Evolutionary conservation across 2,113 vertebrate genomes (phyloP).

Genomic region (Natator depressus): DNA sequence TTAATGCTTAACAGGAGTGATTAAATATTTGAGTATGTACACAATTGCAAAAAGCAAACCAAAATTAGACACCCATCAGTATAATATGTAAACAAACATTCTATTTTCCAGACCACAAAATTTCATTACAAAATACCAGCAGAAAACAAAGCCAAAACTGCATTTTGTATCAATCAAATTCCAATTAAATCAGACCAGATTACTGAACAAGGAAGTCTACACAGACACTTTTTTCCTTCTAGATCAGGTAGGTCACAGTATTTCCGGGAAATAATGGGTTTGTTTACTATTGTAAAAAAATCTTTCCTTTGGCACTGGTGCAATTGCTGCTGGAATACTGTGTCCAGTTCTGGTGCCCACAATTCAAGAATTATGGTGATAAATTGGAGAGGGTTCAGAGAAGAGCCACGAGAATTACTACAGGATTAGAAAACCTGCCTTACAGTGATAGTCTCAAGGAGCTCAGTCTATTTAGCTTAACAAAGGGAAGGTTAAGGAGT

Average conservation of each 20-base stretch:
- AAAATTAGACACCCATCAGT: conserved; percentile 11
- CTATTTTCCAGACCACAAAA: not conserved
- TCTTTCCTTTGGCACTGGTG: conserved; percentile 41
- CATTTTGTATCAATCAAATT: not conserved
- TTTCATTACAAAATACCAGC: not conserved
- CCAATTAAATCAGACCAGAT: conserved; percentile 12
- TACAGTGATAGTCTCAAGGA: not conserved
- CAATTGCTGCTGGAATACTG: not conserved
- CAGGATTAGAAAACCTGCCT: not conserved
- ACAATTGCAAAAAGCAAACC: not conserved
- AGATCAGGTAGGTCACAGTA: not conserved
- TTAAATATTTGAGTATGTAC: not conserved
- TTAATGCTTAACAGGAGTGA: not conserved
- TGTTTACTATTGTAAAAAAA: conserved; percentile 57
- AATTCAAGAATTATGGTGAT: not conserved
- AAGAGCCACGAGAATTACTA: not conserved
- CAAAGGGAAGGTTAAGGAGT: not conserved
- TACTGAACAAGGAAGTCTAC: not conserved
- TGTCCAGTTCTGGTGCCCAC: not conserved
- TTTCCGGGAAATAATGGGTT: conserved; percentile 56
- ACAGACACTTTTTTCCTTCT: not conserved
- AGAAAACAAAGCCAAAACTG: conserved; percentile 5
- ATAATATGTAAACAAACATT: not conserved
- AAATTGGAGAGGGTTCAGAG: not conserved
- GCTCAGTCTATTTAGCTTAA: not conserved